Evolutionary conservation across 2,888 invertebrate genomes (phyloP).

Genomic region (Tuta absoluta): DNA sequence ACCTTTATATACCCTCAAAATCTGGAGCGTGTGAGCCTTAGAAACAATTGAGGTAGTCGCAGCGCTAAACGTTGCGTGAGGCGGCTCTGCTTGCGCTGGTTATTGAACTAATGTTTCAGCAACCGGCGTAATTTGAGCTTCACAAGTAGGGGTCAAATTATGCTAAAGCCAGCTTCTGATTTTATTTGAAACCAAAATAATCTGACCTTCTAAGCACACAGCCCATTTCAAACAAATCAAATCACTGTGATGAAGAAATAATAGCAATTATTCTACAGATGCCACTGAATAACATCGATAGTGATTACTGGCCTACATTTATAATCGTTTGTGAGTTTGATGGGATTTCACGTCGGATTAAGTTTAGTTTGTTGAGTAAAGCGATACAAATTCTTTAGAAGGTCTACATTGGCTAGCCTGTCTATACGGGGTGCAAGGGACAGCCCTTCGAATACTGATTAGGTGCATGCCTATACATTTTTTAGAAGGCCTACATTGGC

Average conservation of each 20-base stretch:
- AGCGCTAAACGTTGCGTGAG: no score
- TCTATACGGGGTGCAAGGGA: no score
- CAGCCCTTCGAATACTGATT: no score
- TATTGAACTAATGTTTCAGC: no score
- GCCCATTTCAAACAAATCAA: background rate
- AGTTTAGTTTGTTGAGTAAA: background rate
- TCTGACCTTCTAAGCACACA: background rate
- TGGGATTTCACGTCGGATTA: background rate
- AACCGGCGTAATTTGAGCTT: no score
- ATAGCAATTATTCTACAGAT: slow-evolving; percentile 12
- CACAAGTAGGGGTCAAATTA: no score
- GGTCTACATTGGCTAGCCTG: no score
- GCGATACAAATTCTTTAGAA: background rate
- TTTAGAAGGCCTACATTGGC: no score
- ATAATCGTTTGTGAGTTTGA: background rate
- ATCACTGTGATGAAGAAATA: slow-evolving; percentile 10
- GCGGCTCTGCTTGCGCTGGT: no score
- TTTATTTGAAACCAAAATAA: no score
- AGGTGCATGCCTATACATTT: no score
- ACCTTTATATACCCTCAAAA: background rate
- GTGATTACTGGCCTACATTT: background rate
- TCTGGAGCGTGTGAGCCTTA: slow-evolving; percentile 5
- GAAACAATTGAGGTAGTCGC: background rate
- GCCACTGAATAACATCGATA: slow-evolving; percentile 3
- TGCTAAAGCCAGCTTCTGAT: no score